Conservation (phyloP, 1,140 invertebrate species). For the Luehdorfia chinensis region DNA sequence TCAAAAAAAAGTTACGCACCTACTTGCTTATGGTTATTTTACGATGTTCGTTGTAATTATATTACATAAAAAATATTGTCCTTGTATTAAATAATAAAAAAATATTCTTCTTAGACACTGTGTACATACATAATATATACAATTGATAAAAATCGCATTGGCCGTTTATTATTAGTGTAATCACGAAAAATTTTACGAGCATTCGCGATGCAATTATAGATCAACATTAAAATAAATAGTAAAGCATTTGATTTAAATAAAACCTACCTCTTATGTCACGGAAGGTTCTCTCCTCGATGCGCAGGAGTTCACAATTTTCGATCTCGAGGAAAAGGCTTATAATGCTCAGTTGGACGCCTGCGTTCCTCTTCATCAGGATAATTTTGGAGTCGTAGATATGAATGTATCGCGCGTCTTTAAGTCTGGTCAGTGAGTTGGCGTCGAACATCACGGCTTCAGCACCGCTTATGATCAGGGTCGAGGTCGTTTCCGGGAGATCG, state of each 20-base stretch:
- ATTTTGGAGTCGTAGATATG: constrained; percentile 32
- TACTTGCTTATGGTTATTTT: no score
- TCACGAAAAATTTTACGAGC: no score
- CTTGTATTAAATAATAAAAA: no score
- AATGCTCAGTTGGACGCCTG: constrained; percentile 44
- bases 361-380: constrained; percentile 38
- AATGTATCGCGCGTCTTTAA: constrained; percentile 45
- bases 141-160: no score
- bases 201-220: neutral
- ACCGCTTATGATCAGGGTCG: constrained; percentile 79
- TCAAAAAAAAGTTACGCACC: no score
- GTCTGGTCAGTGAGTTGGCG: constrained; percentile 53
- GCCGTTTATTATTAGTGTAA: no score
- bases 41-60: no score
- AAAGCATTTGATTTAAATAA: neutral
- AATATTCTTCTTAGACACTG: no score
- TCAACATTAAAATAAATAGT: neutral
- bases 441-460: constrained; percentile 78
- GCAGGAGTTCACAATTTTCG: constrained; percentile 37
- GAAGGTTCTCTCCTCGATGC: constrained; percentile 52
- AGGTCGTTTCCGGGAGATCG: constrained; percentile 77
- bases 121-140: no score
- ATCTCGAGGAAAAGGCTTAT: constrained; percentile 53
- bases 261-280: constrained; percentile 52
- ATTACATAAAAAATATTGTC: no score